Conservation (phyloP, 2,797 vertebrate species). For the Eospalax fontanierii region DNA sequence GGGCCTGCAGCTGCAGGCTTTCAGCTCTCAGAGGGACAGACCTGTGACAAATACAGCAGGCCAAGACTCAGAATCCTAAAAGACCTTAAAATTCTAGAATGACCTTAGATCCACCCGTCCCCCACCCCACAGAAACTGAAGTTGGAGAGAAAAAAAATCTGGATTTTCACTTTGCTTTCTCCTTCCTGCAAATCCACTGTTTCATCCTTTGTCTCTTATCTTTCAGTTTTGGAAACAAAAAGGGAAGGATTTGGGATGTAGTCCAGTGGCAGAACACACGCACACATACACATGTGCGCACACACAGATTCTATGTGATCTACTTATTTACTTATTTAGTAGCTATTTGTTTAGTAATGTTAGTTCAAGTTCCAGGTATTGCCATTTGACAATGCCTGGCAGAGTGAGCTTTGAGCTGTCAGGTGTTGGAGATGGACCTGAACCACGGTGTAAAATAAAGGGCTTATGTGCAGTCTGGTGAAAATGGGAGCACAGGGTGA, state of each 20-base stretch:
- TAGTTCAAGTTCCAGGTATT: background rate
- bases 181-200: background rate
- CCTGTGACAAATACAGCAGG: background rate
- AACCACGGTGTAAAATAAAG: background rate
- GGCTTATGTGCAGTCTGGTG: background rate
- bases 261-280: background rate
- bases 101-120: background rate
- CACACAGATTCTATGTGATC: background rate
- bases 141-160: background rate
- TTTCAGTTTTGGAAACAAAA: background rate
- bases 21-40: background rate
- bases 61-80: background rate
- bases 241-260: background rate
- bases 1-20: fast-evolving
- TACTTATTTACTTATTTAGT: background rate
- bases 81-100: background rate
- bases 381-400: background rate
- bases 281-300: background rate
- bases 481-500: background rate
- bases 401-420: background rate
- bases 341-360: background rate
- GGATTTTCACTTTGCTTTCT: background rate
- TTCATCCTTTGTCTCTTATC: background rate
- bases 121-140: background rate
- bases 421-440: background rate